Evolutionary conservation across 2,888 invertebrate species (phyloP).

Genomic region (Cephus sareptanus): DNA sequence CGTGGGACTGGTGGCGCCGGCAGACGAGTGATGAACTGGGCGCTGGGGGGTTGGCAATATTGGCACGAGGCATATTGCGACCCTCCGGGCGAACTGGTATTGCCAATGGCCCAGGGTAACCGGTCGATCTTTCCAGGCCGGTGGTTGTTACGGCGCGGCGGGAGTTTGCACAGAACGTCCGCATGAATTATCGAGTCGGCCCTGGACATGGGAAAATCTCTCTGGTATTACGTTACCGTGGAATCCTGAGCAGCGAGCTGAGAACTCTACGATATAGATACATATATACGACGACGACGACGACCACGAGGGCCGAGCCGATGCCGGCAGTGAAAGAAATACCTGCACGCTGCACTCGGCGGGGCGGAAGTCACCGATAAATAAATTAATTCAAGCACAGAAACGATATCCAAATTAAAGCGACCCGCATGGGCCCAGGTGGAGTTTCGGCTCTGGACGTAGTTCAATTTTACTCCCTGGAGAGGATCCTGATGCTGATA

Average conservation of each 20-base stretch:
- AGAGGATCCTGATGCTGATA: constrained; percentile 25
- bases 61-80: constrained; percentile 63
- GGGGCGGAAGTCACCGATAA: constrained; percentile 11
- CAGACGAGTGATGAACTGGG: constrained; percentile 12
- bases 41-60: constrained; percentile 46
- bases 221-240: constrained; percentile 3
- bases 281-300: background rate
- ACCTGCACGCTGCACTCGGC: background rate
- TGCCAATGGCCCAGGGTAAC: constrained; percentile 12
- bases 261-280: background rate
- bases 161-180: constrained; percentile 39
- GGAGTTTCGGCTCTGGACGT: constrained; percentile 30
- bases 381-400: constrained; percentile 31
- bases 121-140: constrained; percentile 41
- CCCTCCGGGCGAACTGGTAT: constrained; percentile 8
- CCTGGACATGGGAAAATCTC: constrained; percentile 12
- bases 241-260: background rate
- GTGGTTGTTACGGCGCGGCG: constrained; percentile 20
- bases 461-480: constrained; percentile 25
- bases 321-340: constrained; percentile 1
- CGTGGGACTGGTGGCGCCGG: constrained; percentile 55
- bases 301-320: background rate
- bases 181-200: constrained; percentile 40
- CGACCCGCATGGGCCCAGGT: constrained; percentile 55
- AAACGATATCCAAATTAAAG: constrained; percentile 12